These are phyloP conservation scores for Thyatira batis DNA, from an alignment of 2,888 invertebrate species.

Conservation along the genomic window DNA sequence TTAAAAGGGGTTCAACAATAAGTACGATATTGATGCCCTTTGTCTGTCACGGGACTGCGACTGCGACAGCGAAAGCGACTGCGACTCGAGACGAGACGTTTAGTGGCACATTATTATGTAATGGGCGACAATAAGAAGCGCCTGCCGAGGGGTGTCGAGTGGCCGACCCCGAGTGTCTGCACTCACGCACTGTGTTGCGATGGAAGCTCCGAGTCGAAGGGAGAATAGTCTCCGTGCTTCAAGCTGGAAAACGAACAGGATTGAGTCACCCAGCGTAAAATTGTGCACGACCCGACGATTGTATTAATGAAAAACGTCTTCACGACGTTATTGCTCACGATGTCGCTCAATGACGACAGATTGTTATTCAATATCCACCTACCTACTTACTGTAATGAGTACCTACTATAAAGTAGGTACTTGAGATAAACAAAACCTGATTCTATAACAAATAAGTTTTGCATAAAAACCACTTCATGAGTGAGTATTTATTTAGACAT, in stretches of 20 bases:
- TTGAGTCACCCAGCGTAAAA: conserved; percentile 33
- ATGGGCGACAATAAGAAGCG: not conserved
- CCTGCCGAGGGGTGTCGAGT: not conserved
- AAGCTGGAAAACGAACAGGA: conserved; percentile 6
- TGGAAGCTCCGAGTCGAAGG: not conserved
- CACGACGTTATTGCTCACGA: conserved; percentile 22
- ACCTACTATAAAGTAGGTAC: too few species aligned
- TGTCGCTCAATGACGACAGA: conserved; percentile 4
- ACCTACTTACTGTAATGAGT: too few species aligned
- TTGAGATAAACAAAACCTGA: too few species aligned
- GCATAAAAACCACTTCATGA: too few species aligned
- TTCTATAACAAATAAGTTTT: too few species aligned
- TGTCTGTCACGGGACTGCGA: too few species aligned
- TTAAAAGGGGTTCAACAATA: too few species aligned
- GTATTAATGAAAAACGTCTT: conserved; percentile 67
- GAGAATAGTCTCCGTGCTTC: not conserved
- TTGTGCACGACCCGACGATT: conserved; percentile 47
- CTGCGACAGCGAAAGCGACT: too few species aligned
- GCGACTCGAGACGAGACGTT: not conserved
- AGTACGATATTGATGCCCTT: not conserved
- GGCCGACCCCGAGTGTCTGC: not conserved
- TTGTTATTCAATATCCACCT: not conserved
- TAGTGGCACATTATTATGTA: not conserved
- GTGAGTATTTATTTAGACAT: too few species aligned
- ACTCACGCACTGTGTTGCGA: not conserved